Base-by-base conservation (phyloP, 2,888 invertebrate species). In the Atrina japonica region DNA sequence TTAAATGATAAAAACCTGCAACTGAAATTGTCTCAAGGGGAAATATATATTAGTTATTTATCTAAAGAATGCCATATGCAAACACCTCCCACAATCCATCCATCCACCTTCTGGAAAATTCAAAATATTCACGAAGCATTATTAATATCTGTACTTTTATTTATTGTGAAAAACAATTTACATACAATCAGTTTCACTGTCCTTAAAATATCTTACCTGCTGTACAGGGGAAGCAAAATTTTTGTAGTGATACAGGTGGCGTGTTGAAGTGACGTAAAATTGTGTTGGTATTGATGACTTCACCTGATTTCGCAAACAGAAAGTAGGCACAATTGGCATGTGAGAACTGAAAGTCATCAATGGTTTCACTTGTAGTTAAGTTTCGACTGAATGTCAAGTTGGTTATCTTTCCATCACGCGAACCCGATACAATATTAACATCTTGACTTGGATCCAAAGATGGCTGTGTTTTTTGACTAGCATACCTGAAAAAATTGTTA, bases 311-410 rank as follows among this genome's bases (percentile, higher is more conserved):
- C 6, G 76, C 75, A 52, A 72, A 80, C 25, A 84, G 45, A 43
- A 85, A 70, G 55, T 78, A 76, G 3, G 74, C 75, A 89, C 93
- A 93, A 14, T 70, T 59, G 0, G 40, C 58, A 14, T 49, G 67
- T 7, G 66, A 40, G 18, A 77, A 71, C 18, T 64, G 69, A 18
- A 81, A 68, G 40, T 81, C 74, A 25, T 66, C 69, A 5, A n/a
- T n/a, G n/a, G 7, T 7, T 49, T 84, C 80, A 0, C 68, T 58
- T 7, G 84, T 79, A n/a, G 50, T 68, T 2, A 73, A 64, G 7
- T 73, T 49, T 7, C 83, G 68, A 6, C 74, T 73, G 56, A 84
- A 84, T 9, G 55, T 68, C 1, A 83, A 73, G 1, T 68, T 75
- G 7, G 80, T 79, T 9, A 78, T 68, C 3, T 77, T 76, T 49